phyloP scores from a whole-genome alignment of 2,797 vertebrate genomes.

The Eutrigla gurnardus region DNA sequence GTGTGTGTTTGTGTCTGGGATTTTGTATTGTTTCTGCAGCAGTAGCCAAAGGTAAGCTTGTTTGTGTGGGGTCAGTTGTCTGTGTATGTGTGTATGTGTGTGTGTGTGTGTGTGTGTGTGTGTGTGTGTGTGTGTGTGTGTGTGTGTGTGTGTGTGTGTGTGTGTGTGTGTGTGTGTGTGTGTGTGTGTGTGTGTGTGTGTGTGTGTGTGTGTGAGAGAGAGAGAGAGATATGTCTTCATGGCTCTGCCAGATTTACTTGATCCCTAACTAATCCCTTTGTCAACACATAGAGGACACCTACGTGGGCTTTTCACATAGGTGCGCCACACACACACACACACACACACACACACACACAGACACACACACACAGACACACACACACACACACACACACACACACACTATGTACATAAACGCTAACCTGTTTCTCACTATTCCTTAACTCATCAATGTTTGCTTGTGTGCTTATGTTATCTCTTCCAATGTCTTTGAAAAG shows the following conservation, averaged over 20 bases:
- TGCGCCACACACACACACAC: constrained; percentile 1
- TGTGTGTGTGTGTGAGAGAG: constrained; percentile 39
- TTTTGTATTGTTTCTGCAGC: constrained; percentile 61
- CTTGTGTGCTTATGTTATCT: too few relatives aligned
- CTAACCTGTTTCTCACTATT: neutral
- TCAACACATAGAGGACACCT: constrained; percentile 69
- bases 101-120: constrained; percentile 34
- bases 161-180: constrained; percentile 35
- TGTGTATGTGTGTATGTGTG: constrained; percentile 26
- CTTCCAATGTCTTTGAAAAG: too few relatives aligned
- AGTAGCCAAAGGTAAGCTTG: constrained; percentile 69
- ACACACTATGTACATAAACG: constrained; percentile 18
- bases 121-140: constrained; percentile 61
- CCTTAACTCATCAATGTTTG: neutral
- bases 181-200: constrained; percentile 33
- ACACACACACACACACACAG: constrained; percentile 42
- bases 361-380: constrained; percentile 13
- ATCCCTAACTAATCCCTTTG: constrained; percentile 72
- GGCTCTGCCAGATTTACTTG: constrained; percentile 57
- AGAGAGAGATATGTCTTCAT: constrained; percentile 58
- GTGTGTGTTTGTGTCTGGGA: constrained; percentile 72
- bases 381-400: constrained; percentile 42
- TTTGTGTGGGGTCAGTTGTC: constrained; percentile 64
- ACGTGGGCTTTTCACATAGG: constrained; percentile 43
- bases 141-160: constrained; percentile 45